These are phyloP conservation scores for Sebastes schlegelii DNA, from an alignment of 2,113 vertebrate genomes.

Conservation along the genomic window DNA sequence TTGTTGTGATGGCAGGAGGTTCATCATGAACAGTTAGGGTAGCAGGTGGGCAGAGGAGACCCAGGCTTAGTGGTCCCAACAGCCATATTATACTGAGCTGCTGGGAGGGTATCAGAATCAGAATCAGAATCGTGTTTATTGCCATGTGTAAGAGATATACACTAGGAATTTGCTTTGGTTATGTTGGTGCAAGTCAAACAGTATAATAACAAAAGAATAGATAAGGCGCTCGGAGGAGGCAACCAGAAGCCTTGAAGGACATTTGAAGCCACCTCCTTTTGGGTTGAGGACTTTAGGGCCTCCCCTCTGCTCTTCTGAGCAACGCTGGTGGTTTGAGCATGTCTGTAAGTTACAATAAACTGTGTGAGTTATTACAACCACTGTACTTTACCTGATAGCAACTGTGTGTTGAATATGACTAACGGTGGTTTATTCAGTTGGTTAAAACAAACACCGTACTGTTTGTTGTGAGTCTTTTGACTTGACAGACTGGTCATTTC, in stretches of 20 bases:
- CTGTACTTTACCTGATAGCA: neutral
- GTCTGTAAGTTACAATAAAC: too few relatives aligned
- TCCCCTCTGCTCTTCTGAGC: neutral
- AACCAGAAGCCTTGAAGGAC: neutral
- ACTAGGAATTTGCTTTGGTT: too few relatives aligned
- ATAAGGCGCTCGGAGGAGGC: neutral
- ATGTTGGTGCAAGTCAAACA: too few relatives aligned
- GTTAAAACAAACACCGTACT: neutral
- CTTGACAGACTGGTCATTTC: slow-evolving; percentile 7
- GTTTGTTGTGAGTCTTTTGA: neutral
- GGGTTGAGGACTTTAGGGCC: neutral
- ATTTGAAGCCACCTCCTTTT: neutral
- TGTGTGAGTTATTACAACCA: neutral
- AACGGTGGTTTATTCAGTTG: too few relatives aligned
- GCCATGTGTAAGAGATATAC: too few relatives aligned
- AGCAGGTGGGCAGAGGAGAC: neutral
- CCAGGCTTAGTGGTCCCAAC: too few relatives aligned
- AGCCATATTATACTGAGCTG: neutral
- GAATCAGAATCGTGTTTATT: too few relatives aligned
- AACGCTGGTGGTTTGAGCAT: too few relatives aligned
- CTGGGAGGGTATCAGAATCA: neutral
- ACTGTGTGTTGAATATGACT: neutral
- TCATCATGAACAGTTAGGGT: neutral
- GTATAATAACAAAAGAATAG: neutral
- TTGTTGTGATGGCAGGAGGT: neutral